A percentile compares a stretch with the other conserved stretches of the same genome.
Evolutionary conservation across 2,797 vertebrate species (phyloP).

Genomic region (Perodicticus potto): DNA sequence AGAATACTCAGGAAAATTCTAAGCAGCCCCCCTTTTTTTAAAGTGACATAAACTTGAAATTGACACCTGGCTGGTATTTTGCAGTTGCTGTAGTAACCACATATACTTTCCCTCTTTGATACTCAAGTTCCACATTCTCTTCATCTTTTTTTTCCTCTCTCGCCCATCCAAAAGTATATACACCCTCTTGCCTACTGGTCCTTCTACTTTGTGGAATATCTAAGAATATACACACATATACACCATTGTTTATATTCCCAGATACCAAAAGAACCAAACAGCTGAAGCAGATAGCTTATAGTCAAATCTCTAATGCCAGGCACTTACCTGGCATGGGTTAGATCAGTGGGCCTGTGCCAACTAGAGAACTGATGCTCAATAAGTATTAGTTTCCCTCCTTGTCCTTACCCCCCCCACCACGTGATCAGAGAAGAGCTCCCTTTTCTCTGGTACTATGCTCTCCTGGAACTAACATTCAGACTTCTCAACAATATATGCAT

Average conservation of each 20-base stretch:
- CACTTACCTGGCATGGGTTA: neutral
- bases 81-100: neutral
- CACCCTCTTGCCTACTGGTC: neutral
- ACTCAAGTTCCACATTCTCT: neutral
- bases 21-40: neutral
- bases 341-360: neutral
- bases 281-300: neutral
- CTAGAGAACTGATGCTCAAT: neutral
- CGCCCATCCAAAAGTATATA: neutral
- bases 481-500: conserved; percentile 10
- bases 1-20: neutral
- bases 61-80: neutral
- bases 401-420: neutral
- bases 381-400: neutral
- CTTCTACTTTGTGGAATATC: neutral
- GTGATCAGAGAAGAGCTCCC: neutral
- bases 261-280: neutral
- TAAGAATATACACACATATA: neutral
- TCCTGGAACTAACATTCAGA: neutral
- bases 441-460: neutral
- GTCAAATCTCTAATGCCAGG: conserved; percentile 3
- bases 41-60: conserved; percentile 2
- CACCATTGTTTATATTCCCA: neutral
- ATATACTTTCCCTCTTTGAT: neutral
- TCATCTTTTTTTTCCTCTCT: conserved; percentile 18